Percentiles rank a stretch among this genome's conserved stretches.
Evolutionary conservation across 2,113 vertebrate species (phyloP).

Genomic region (Colaptes auratus): DNA sequence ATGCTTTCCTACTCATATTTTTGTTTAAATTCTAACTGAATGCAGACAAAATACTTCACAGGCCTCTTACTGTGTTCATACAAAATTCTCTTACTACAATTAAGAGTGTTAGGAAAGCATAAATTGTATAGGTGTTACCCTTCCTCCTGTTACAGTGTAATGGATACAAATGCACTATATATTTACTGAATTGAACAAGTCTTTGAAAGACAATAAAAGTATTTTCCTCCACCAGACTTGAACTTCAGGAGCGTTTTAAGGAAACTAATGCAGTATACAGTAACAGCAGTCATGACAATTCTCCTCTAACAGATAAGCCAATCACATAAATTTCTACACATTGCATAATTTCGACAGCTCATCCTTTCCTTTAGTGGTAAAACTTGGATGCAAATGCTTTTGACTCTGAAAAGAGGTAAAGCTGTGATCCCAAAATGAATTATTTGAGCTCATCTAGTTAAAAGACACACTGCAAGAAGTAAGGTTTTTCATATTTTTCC

Average conservation of each 20-base stretch:
- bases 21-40: slow-evolving; percentile 23
- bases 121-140: background rate
- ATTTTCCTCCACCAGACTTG: background rate
- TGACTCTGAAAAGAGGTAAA: background rate
- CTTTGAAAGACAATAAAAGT: background rate
- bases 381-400: background rate
- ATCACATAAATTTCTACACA: background rate
- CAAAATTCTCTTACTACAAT: background rate
- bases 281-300: background rate
- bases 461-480: background rate
- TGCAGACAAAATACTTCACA: slow-evolving; percentile 21
- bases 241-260: background rate
- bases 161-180: background rate
- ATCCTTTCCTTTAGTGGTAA: background rate
- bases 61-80: slow-evolving; percentile 4
- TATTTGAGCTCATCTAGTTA: background rate
- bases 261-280: background rate
- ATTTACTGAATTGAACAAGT: background rate
- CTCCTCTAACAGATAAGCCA: background rate
- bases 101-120: background rate
- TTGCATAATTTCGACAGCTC: background rate
- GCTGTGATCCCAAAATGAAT: background rate
- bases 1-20: background rate
- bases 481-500: background rate
- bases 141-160: background rate